Evolutionary conservation across 2,797 vertebrate species (phyloP).

Genomic region (Rhinogobio ventralis): DNA sequence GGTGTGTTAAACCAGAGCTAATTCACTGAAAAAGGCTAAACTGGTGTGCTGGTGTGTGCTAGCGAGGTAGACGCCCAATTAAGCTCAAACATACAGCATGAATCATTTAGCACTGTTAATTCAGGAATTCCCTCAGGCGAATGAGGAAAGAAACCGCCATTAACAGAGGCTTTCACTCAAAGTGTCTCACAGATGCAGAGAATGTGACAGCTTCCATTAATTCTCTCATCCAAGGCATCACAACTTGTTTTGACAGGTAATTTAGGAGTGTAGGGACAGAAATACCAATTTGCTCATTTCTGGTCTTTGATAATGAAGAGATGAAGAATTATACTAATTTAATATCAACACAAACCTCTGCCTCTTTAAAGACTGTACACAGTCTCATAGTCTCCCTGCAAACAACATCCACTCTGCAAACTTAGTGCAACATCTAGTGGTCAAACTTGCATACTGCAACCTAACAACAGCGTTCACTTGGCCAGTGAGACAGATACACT

Average conservation of each 20-base stretch:
- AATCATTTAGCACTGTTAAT: conserved; percentile 49
- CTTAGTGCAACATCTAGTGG: conserved; percentile 48
- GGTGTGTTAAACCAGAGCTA: not conserved
- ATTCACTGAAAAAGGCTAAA: conserved; percentile 6
- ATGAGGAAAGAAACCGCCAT: not conserved
- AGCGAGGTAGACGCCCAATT: conserved; percentile 20
- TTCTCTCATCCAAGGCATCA: conserved; percentile 1
- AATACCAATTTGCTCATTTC: not conserved
- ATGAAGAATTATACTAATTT: conserved; percentile 10
- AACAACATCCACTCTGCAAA: not conserved
- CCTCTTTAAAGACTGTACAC: not conserved
- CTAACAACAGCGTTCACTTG: not conserved
- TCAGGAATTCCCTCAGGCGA: conserved; percentile 38
- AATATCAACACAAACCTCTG: not conserved
- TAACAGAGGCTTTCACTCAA: conserved; percentile 13
- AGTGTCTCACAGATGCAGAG: not conserved
- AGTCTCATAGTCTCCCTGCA: not conserved
- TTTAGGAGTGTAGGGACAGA: not conserved
- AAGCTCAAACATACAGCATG: not conserved
- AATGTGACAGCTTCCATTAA: conserved; percentile 16
- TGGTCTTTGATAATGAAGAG: conserved; percentile 2
- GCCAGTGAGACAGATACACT: not conserved
- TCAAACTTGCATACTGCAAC: conserved; percentile 17
- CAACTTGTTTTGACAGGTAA: conserved; percentile 15
- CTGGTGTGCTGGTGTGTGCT: not conserved